Evolutionary conservation across 2,113 vertebrate species (phyloP).

Genomic region (Zosterops borbonicus): DNA sequence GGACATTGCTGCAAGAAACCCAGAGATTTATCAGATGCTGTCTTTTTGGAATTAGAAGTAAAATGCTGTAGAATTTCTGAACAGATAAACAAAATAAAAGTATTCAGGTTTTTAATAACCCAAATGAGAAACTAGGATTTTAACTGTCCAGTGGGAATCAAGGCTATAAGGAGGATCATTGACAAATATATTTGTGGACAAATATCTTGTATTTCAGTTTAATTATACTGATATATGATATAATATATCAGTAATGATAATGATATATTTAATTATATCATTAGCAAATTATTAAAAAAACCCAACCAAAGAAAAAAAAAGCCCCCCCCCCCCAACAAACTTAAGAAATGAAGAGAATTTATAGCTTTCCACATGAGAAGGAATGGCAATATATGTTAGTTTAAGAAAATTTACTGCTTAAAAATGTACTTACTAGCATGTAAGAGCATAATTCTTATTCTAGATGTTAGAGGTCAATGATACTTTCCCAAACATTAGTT

Average conservation of each 20-base stretch:
- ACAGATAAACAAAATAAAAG: not conserved
- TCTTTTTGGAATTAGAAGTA: not conserved
- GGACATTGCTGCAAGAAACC: not conserved
- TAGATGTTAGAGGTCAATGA: not conserved
- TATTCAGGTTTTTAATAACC: not conserved
- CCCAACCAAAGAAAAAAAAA: not conserved
- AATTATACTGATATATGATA: not conserved
- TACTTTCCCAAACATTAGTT: not conserved
- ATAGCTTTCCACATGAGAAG: not conserved
- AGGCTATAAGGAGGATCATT: not conserved
- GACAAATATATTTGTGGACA: not conserved
- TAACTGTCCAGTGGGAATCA: not conserved
- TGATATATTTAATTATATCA: not conserved
- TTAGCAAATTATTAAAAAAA: not conserved
- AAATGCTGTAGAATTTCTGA: not conserved
- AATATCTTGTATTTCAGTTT: not conserved
- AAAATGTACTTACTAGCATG: not conserved
- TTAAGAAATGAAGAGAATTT: not conserved
- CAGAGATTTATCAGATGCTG: not conserved
- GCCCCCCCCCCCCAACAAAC: not conserved
- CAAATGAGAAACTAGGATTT: not conserved
- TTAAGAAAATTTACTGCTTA: not conserved
- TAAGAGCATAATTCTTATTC: not conserved
- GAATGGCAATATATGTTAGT: not conserved
- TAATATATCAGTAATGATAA: too few relatives aligned